phyloP scores from a whole-genome alignment of 2,888 invertebrate species.

The Branchellion lobata region DNA sequence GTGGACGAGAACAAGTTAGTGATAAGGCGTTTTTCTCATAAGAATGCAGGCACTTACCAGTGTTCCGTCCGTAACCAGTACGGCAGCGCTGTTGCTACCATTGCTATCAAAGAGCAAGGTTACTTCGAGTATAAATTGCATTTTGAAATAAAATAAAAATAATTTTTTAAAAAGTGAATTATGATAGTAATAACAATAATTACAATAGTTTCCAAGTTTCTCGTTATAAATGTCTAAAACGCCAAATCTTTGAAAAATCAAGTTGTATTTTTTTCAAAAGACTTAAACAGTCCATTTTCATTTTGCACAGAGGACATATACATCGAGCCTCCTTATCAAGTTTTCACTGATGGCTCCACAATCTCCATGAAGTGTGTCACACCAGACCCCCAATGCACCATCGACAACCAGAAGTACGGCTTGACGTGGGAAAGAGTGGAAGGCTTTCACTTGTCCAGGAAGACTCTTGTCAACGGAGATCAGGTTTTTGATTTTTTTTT shows the following conservation, averaged over 20 bases:
- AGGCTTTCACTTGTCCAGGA: background rate
- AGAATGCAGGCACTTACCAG: background rate
- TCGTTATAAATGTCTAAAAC: no score
- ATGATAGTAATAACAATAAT: no score
- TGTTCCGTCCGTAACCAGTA: constrained; percentile 2
- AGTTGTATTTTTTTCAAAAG: no score
- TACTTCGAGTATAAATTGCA: no score
- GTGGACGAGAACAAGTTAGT: background rate
- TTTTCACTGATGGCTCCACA: background rate
- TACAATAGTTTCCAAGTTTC: no score
- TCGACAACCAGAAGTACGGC: background rate
- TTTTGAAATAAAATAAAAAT: background rate
- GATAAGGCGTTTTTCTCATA: background rate
- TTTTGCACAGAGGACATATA: constrained; percentile 2
- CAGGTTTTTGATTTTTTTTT: no score
- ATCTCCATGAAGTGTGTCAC: background rate
- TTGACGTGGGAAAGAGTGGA: background rate
- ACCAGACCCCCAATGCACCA: constrained; percentile 2
- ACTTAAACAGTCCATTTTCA: no score
- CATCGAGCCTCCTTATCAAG: constrained; percentile 9
- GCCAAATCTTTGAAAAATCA: no score
- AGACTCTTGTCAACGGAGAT: background rate
- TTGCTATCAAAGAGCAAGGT: constrained; percentile 7
- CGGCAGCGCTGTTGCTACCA: background rate
- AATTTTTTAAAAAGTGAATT: background rate